phyloP scores from a whole-genome alignment of 2,113 vertebrate species.

The Channa maculata region DNA sequence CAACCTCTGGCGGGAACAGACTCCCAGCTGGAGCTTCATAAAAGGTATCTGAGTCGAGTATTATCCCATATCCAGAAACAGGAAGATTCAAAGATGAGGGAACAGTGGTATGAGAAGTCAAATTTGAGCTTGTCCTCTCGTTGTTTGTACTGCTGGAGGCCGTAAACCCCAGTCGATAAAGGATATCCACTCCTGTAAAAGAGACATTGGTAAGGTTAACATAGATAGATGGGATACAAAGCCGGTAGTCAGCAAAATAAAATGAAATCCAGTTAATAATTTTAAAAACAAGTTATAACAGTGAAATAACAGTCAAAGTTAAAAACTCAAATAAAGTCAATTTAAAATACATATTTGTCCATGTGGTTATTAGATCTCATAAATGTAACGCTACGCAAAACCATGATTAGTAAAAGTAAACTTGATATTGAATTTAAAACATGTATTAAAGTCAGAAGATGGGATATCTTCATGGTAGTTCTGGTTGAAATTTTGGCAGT shows the following conservation, averaged over 20 bases:
- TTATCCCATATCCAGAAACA: constrained; percentile 83
- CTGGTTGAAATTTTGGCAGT: neutral
- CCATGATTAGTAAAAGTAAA: neutral
- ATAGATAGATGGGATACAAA: neutral
- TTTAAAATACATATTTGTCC: neutral
- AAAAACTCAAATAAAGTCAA: too few relatives aligned
- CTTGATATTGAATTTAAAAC: too few relatives aligned
- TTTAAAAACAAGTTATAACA: too few relatives aligned
- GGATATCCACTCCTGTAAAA: constrained; percentile 91
- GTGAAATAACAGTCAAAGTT: too few relatives aligned
- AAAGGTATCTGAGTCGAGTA: constrained; percentile 81
- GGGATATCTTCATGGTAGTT: neutral
- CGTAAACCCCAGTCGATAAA: constrained; percentile 89
- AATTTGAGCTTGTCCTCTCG: constrained; percentile 72
- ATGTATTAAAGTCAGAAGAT: too few relatives aligned
- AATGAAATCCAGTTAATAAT: too few relatives aligned
- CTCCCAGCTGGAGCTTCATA: constrained; percentile 84
- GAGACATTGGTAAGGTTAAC: constrained; percentile 38
- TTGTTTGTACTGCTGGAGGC: constrained; percentile 79
- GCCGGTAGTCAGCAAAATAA: neutral
- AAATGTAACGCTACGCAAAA: neutral
- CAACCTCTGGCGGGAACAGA: constrained; percentile 84
- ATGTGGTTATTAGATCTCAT: neutral
- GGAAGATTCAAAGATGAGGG: constrained; percentile 80
- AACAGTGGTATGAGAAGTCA: constrained; percentile 59